A percentile compares a stretch with the other conserved stretches of the same genome.
These are phyloP conservation scores for Tychaedon coryphoeus DNA, from an alignment of 2,113 vertebrate species.

Conservation along the genomic window DNA sequence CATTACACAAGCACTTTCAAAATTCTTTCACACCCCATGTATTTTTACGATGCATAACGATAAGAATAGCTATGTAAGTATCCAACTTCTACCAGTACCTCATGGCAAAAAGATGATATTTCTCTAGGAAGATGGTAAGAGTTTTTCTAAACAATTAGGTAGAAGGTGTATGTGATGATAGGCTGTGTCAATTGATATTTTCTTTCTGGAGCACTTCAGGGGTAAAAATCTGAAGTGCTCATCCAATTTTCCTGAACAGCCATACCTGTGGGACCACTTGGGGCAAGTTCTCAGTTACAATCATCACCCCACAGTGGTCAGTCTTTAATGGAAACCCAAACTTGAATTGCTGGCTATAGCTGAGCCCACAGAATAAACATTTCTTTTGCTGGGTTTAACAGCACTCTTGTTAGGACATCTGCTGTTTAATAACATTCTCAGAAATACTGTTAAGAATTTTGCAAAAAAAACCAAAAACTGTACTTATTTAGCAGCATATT, in stretches of 20 bases:
- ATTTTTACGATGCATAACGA: background rate
- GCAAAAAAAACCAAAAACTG: background rate
- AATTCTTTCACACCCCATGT: background rate
- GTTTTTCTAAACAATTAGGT: background rate
- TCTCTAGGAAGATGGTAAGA: background rate
- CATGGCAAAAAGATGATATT: background rate
- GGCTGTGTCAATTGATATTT: background rate
- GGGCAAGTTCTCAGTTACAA: background rate
- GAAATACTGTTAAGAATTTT: background rate
- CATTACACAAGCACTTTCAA: background rate
- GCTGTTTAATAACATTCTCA: background rate
- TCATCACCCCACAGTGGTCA: background rate
- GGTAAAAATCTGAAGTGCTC: background rate
- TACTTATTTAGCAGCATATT: background rate
- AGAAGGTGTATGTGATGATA: background rate
- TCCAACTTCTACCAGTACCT: background rate
- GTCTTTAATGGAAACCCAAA: background rate
- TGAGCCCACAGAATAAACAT: background rate
- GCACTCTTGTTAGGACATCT: background rate
- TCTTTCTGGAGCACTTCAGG: background rate
- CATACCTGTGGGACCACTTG: background rate
- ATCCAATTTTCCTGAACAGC: background rate
- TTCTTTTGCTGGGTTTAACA: background rate
- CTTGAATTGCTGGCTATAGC: background rate
- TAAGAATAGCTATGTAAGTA: background rate